Evolutionary conservation across 2,113 vertebrate genomes (phyloP).

Genomic region (Mystacornis crossleyi): DNA sequence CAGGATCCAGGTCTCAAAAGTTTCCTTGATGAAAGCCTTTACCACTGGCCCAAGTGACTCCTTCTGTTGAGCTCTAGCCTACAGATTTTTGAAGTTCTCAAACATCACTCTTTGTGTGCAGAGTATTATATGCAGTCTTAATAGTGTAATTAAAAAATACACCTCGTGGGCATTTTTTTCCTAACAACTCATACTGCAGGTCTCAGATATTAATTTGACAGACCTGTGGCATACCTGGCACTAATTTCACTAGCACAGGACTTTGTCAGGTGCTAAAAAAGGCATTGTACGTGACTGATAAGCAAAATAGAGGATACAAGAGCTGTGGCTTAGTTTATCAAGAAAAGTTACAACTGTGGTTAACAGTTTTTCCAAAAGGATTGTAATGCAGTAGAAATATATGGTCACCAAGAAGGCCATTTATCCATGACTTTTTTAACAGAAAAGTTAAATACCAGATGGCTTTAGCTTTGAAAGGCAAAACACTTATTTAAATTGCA

Average conservation of each 20-base stretch:
- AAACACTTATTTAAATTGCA: not conserved
- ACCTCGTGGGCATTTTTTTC: not conserved
- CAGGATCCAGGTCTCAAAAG: not conserved
- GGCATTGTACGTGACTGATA: not conserved
- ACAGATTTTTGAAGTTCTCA: not conserved
- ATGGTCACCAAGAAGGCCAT: not conserved
- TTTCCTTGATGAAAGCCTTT: not conserved
- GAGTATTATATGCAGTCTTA: not conserved
- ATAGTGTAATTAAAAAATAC: not conserved
- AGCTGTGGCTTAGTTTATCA: not conserved
- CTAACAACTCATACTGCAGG: not conserved
- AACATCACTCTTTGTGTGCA: not conserved
- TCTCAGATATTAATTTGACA: not conserved
- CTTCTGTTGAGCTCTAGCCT: not conserved
- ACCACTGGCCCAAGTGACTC: not conserved
- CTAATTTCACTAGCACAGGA: not conserved
- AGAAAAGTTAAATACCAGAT: not conserved
- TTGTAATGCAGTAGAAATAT: not conserved
- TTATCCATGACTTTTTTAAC: not conserved
- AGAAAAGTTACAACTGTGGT: not conserved
- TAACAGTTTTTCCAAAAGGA: not conserved
- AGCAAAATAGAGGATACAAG: not conserved
- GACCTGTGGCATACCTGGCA: not conserved
- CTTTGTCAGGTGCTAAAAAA: not conserved
- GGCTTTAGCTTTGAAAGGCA: not conserved